Conservation (phyloP, 2,888 invertebrate genomes). For the Phengaris arion region DNA sequence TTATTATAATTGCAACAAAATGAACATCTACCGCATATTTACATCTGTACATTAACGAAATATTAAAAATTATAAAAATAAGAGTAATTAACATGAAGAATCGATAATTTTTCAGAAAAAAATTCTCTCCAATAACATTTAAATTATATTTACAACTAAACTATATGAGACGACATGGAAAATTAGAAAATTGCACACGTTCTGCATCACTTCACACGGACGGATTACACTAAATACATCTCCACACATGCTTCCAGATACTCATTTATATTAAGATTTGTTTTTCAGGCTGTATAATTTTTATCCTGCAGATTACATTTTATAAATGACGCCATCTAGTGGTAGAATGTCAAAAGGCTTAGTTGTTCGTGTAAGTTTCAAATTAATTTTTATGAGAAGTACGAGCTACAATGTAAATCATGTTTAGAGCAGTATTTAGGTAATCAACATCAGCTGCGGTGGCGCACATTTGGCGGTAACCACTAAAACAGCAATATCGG, state of each 20-base stretch:
- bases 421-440: background rate
- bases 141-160: constrained; percentile 78
- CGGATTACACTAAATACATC: constrained; percentile 45
- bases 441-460: constrained; percentile 5
- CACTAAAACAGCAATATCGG: background rate
- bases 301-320: background rate
- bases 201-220: constrained; percentile 63
- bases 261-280: background rate
- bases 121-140: constrained; percentile 57
- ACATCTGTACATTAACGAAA: constrained; percentile 77
- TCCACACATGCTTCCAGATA: background rate
- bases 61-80: constrained; percentile 67
- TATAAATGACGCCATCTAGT: background rate
- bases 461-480: constrained; percentile 2
- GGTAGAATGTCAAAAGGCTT: background rate
- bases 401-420: background rate
- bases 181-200: constrained; percentile 75
- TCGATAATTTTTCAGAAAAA: constrained; percentile 65
- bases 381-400: background rate
- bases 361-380: background rate
- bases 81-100: constrained; percentile 70
- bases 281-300: background rate
- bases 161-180: constrained; percentile 72
- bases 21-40: constrained; percentile 66
- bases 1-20: constrained; percentile 55